Percentiles rank a stretch among this genome's conserved stretches.
Conservation (phyloP, 2,888 invertebrate species). For the Leucoma salicis region DNA sequence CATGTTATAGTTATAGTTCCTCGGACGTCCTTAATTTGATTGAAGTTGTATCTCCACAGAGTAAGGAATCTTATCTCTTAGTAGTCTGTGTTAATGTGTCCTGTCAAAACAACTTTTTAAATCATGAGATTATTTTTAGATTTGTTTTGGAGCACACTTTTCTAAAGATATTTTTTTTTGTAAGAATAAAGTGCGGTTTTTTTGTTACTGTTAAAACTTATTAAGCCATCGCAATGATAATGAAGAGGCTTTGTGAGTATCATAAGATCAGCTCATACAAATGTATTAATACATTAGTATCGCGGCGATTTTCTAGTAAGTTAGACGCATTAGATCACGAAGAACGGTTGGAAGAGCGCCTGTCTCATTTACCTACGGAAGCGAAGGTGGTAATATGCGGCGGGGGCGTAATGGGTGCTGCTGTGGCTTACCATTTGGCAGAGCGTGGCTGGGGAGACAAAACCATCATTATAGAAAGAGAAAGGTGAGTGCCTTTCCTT, state of each 20-base stretch:
- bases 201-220: slow-evolving; percentile 7
- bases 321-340: slow-evolving; percentile 56
- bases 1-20: no score
- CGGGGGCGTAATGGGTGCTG: slow-evolving; percentile 95
- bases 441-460: slow-evolving; percentile 91
- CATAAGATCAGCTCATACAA: slow-evolving; percentile 20
- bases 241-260: slow-evolving; percentile 35
- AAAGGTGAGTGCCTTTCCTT: slow-evolving; percentile 80
- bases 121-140: slow-evolving; percentile 28
- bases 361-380: slow-evolving; percentile 63
- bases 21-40: no score
- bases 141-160: slow-evolving; percentile 2
- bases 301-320: slow-evolving; percentile 44
- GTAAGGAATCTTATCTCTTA: no score
- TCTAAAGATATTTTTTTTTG: slow-evolving; percentile 8
- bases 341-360: slow-evolving; percentile 58
- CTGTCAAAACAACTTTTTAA: slow-evolving; percentile 23
- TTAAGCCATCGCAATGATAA: slow-evolving; percentile 34
- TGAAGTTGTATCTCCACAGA: no score
- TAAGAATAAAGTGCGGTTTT: slow-evolving; percentile 5
- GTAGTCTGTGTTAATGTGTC: no score
- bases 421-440: slow-evolving; percentile 95
- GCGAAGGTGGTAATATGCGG: slow-evolving; percentile 93
- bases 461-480: slow-evolving; percentile 93
- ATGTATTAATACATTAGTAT: slow-evolving; percentile 22